These are phyloP conservation scores for Hypsopygia costalis DNA, from an alignment of 2,888 invertebrate species.

Conservation along the genomic window DNA sequence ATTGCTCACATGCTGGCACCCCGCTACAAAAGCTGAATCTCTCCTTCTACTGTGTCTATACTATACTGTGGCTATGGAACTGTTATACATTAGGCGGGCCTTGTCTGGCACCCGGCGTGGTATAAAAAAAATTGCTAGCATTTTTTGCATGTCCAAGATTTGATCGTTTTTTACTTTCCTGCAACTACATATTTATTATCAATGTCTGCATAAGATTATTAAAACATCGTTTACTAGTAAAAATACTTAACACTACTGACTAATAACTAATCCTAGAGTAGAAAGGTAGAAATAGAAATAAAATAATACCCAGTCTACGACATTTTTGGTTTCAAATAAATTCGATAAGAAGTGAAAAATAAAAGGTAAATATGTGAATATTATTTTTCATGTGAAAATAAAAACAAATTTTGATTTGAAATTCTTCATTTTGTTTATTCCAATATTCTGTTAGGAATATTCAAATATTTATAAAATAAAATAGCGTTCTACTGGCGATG, in stretches of 20 bases:
- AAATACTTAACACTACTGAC: neutral
- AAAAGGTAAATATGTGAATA: constrained; percentile 19
- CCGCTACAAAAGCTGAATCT: no score
- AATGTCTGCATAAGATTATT: neutral
- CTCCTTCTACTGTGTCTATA: no score
- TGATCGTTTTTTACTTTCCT: no score
- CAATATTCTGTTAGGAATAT: constrained; percentile 19
- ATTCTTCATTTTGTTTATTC: neutral
- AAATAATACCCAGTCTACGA: constrained; percentile 48
- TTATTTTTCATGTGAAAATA: constrained; percentile 7
- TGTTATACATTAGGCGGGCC: no score
- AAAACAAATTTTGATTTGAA: neutral
- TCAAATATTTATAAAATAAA: constrained; percentile 26
- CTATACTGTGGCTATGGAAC: no score
- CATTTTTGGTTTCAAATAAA: constrained; percentile 20
- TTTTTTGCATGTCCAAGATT: no score
- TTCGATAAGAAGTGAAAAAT: neutral
- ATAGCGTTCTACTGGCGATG: constrained; percentile 18
- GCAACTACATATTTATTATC: no score
- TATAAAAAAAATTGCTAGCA: no score
- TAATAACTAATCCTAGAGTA: constrained; percentile 5
- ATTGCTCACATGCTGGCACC: no score
- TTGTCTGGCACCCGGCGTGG: no score
- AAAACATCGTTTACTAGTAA: neutral
- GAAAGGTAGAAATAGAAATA: constrained; percentile 4